Base-by-base conservation (phyloP, 2,797 vertebrate genomes). In the Synanceia verrucosa region DNA sequence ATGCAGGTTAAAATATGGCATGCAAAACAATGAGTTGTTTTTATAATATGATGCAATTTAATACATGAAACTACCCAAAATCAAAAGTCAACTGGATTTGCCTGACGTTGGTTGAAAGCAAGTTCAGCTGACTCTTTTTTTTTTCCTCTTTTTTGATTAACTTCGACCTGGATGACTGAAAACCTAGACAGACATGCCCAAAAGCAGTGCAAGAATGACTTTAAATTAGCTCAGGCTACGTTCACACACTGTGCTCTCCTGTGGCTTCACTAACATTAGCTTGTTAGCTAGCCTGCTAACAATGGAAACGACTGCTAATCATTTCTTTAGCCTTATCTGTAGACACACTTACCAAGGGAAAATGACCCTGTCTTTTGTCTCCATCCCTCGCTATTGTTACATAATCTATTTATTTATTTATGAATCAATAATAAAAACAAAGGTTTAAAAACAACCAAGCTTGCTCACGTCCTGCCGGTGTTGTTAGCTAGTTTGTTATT, bases 331-430 rank as follows among this genome's bases (percentile, higher is more conserved):
- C 33, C 2, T 7, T 28, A 41, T 19, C 9, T 39, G 10, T 28
- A n/a, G n/a, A n/a, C n/a, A n/a, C 1, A 70, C 77, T 84, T 48
- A 86, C 85, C 79, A 82, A 4, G 70, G 76, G 31, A 85, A 84
- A 66, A 28, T 9, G 4, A 65, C 24, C 11, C 2, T 57, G n/a
- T 18, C 47, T 24, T 48, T 58, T 33, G 13, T n/a, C 6, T 72
- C 76, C 81, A 81, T 77, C 6, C 8, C 19, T 57, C 2, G 1
- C 37, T 16, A 1, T 24, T 3, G 34, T 12, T 50, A 10, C n/a
- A n/a, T n/a, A n/a, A n/a, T n/a, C n/a, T n/a, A n/a, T n/a, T 19
- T 18, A 3, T 19, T 26, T 43, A 55, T 37, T 41, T 18, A 13
- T 47, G 39, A 18, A 31, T 31, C 2, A 6, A 23, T 39, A 16